Base-by-base conservation (phyloP, 2,113 vertebrate species). In the Excalfactoria chinensis region DNA sequence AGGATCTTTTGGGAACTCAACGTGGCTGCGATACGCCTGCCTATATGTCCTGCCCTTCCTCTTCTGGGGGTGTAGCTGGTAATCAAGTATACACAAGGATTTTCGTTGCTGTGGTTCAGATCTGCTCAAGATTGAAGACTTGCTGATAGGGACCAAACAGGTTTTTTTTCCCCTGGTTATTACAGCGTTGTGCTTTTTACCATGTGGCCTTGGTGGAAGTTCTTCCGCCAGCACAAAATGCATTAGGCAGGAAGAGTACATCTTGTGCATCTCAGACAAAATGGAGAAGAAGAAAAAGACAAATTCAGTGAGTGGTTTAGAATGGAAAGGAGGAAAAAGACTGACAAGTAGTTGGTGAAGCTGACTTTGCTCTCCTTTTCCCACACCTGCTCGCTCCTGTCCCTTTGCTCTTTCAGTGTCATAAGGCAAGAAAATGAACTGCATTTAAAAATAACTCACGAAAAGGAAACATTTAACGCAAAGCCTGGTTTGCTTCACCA, bases 231-330 rank as follows among this genome's bases (percentile, higher is more conserved):
- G 22, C 11, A 15, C 51, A 26, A 32, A 37, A 40, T 51, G 43
- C 8, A 5, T 43, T 56, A 68, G 34, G n/a, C 9, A 43, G 64
- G 51, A 88, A 67, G 73, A 74, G 21, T 14, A 8, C 51, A 35
- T 70, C 32, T 72, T 71, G 19, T 13, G 5, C 8, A 3, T 59
- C 60, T 32, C 23, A 75, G 48, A 60, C 55, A 58, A 58, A 58
- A n/a, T 10, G 17, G 32, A 6, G 18, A 14, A 5, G 15, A 30
- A 14, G 20, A 0, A 1, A 3, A 26, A 10, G 28, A 21, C 22
- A 28, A 62, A 17, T 6, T 6, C 10, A 49, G 28, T 23, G n/a
- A 21, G 40, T 70, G 28, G 3, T 78, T 89, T 82, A 59, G 34
- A 30, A 13, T 78, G 43, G 53, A 88, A 66, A 10, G n/a, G 8